phyloP scores from a whole-genome alignment of 2,888 invertebrate genomes.

The Epicampocera succincta region DNA sequence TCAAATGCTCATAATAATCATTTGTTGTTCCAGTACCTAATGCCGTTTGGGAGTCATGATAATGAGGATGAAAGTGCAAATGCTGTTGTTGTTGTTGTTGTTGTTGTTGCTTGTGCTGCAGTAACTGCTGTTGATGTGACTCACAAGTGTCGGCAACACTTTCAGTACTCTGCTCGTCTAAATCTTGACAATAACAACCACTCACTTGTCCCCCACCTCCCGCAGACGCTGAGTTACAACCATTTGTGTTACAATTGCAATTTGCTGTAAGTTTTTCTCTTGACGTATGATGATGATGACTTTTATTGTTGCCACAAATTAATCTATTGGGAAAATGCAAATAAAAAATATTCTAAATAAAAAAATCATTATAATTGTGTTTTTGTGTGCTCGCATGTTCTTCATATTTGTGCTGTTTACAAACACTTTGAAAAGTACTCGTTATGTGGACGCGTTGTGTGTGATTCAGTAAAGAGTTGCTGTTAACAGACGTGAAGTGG shows the following conservation, averaged over 20 bases:
- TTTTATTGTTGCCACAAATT: constrained; percentile 73
- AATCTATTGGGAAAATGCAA: constrained; percentile 71
- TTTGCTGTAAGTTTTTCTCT: constrained; percentile 68
- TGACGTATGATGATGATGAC: constrained; percentile 68
- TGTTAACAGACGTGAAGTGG: background rate
- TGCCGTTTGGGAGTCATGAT: constrained; percentile 61
- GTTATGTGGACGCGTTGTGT: background rate
- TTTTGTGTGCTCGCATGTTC: background rate
- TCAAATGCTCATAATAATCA: constrained; percentile 81
- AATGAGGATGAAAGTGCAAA: constrained; percentile 65
- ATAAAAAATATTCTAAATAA: constrained; percentile 20
- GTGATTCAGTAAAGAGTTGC: background rate
- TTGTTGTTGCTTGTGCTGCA: constrained; percentile 68
- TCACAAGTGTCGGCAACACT: constrained; percentile 75
- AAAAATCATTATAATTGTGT: background rate
- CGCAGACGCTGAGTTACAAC: constrained; percentile 31
- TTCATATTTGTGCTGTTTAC: constrained; percentile 60
- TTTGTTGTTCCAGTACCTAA: constrained; percentile 76
- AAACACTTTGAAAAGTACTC: constrained; percentile 32
- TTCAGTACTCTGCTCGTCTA: constrained; percentile 73
- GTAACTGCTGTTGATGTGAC: constrained; percentile 73
- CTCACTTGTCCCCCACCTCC: constrained; percentile 37
- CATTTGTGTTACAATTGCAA: constrained; percentile 64
- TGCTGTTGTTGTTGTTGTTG: constrained; percentile 59
- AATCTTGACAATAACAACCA: constrained; percentile 59